Percentiles rank a stretch among this genome's conserved stretches.
Evolutionary conservation across 2,113 vertebrate genomes (phyloP).

Genomic region (Laticauda colubrina): DNA sequence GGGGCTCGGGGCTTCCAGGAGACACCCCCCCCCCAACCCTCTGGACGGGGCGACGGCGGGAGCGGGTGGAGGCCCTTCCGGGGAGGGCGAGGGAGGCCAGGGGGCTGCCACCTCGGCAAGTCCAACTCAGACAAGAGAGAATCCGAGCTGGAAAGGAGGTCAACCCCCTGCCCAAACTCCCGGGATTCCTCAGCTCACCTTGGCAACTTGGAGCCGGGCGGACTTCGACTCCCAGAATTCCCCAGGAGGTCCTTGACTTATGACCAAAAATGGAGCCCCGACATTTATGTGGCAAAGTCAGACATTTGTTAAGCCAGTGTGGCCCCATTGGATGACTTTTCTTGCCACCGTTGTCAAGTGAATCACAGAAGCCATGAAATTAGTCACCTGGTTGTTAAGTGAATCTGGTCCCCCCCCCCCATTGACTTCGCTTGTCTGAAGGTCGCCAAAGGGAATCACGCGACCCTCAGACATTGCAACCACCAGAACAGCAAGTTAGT

Average conservation of each 20-base stretch:
- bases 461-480: fast-evolving
- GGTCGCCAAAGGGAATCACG: background rate
- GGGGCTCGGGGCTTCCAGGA: background rate
- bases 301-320: background rate
- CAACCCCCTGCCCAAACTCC: background rate
- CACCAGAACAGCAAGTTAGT: background rate
- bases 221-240: too few relatives aligned
- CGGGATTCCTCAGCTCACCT: too few relatives aligned
- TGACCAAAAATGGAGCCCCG: background rate
- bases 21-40: too few relatives aligned
- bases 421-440: background rate
- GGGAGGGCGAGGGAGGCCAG: background rate
- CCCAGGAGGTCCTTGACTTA: background rate
- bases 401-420: background rate
- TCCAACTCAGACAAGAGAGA: too few relatives aligned
- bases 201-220: too few relatives aligned
- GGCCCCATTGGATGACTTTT: background rate
- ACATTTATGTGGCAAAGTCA: background rate
- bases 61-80: background rate
- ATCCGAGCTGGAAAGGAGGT: too few relatives aligned
- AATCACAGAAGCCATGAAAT: background rate
- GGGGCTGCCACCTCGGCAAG: too few relatives aligned
- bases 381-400: background rate
- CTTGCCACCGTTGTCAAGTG: background rate
- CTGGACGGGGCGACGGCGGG: background rate